These are phyloP conservation scores for Eledona agricola DNA, from an alignment of 2,888 invertebrate genomes.

Conservation along the genomic window DNA sequence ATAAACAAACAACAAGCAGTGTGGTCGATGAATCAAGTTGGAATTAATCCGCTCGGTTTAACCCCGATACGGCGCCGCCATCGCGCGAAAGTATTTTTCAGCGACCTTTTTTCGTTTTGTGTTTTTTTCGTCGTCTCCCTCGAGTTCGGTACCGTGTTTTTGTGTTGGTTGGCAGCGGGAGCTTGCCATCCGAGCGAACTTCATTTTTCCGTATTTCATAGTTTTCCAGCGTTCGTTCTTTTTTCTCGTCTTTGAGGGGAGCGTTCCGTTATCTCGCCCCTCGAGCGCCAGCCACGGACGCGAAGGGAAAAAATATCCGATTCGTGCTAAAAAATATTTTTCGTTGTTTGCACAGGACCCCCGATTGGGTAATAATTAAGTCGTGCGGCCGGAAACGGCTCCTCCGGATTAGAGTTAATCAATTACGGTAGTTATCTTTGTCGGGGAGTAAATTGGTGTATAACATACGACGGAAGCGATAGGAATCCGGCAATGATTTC, in stretches of 20 bases:
- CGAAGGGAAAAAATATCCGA: no score
- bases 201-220: slow-evolving; percentile 59
- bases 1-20: no score
- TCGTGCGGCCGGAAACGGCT: no score
- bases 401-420: no score
- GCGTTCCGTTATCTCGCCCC: slow-evolving; percentile 25
- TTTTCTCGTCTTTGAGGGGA: slow-evolving; percentile 19
- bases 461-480: no score
- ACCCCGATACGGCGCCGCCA: slow-evolving; percentile 2
- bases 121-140: slow-evolving; percentile 25
- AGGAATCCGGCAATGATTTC: no score
- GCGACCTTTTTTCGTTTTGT: slow-evolving; percentile 19
- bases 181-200: slow-evolving; percentile 49
- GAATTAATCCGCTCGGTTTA: slow-evolving; percentile 6
- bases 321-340: no score
- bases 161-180: slow-evolving; percentile 34
- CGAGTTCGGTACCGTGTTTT: slow-evolving; percentile 37
- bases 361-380: no score
- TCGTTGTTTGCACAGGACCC: no score
- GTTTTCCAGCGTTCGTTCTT: slow-evolving; percentile 52
- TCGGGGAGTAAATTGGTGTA: no score
- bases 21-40: slow-evolving; percentile 1
- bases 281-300: not conserved
- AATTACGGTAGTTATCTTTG: no score
- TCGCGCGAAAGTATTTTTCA: slow-evolving; percentile 25